phyloP scores from a whole-genome alignment of 2,888 invertebrate species.

The Antitype chi region DNA sequence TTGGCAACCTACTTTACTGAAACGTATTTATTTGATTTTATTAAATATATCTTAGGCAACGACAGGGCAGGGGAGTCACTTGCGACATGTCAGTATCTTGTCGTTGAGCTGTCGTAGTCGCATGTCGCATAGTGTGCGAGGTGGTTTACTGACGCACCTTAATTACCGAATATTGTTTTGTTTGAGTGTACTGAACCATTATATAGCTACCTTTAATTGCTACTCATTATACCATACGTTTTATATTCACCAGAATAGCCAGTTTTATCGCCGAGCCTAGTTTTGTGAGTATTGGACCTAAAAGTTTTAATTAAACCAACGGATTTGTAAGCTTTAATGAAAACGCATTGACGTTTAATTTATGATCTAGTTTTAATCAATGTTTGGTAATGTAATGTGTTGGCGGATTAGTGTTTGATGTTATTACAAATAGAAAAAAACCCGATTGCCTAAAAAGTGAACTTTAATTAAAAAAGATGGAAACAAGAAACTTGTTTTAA shows the following conservation, averaged over 20 bases:
- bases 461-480: too few relatives aligned
- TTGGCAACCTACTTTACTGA: too few relatives aligned
- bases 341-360: slow-evolving; percentile 44
- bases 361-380: slow-evolving; percentile 43
- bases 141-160: too few relatives aligned
- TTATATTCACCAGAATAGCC: slow-evolving; percentile 41
- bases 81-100: too few relatives aligned
- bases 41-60: too few relatives aligned
- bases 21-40: too few relatives aligned
- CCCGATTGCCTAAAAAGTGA: too few relatives aligned
- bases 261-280: slow-evolving; percentile 44
- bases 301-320: slow-evolving; percentile 58
- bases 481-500: too few relatives aligned
- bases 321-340: slow-evolving; percentile 26
- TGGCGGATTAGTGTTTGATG: slow-evolving; percentile 4
- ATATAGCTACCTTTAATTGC: slow-evolving; percentile 32
- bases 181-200: slow-evolving; percentile 18
- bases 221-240: slow-evolving; percentile 31
- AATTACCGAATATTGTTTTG: slow-evolving; percentile 28
- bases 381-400: slow-evolving; percentile 14
- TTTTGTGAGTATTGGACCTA: slow-evolving; percentile 33
- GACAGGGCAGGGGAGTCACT: too few relatives aligned
- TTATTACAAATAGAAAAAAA: background rate
- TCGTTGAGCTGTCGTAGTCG: too few relatives aligned
- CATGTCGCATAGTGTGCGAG: too few relatives aligned